A percentile compares a stretch with the other conserved stretches of the same genome.
Conservation (phyloP, 2,113 vertebrate species). For the Litocranius walleri region DNA sequence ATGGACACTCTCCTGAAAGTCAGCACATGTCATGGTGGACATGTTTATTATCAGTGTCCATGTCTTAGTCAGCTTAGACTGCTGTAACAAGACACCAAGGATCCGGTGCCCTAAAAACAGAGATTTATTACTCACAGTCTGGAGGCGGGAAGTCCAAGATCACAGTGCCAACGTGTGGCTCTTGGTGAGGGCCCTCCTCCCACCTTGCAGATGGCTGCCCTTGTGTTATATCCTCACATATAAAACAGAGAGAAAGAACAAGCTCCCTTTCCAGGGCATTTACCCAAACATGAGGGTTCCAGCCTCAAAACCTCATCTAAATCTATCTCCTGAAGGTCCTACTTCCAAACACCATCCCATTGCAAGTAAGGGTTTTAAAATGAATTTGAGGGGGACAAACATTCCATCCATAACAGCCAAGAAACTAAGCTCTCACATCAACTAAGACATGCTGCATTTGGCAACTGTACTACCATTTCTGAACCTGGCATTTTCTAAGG, state of each 20-base stretch:
- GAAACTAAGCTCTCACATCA: not conserved
- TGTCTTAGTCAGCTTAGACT: not conserved
- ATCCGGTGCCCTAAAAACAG: not conserved
- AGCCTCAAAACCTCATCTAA: not conserved
- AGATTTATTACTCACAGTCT: not conserved
- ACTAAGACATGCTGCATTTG: not conserved
- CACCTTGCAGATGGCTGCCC: not conserved
- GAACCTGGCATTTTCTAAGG: not conserved
- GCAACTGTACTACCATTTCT: not conserved
- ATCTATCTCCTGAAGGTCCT: not conserved
- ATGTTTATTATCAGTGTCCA: not conserved
- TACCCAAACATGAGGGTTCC: not conserved
- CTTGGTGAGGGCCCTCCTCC: not conserved
- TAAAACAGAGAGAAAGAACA: not conserved
- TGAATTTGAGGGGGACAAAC: not conserved
- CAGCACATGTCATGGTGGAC: not conserved
- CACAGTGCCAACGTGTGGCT: not conserved
- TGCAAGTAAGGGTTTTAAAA: not conserved
- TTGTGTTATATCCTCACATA: not conserved
- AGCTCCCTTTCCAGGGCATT: not conserved
- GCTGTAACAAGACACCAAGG: not conserved
- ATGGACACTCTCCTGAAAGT: not conserved
- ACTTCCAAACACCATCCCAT: not conserved
- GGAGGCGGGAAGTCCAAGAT: not conserved
- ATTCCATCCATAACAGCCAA: not conserved